Conservation (phyloP, 1,140 invertebrate genomes). For the Lamellibrachia luymesi region DNA sequence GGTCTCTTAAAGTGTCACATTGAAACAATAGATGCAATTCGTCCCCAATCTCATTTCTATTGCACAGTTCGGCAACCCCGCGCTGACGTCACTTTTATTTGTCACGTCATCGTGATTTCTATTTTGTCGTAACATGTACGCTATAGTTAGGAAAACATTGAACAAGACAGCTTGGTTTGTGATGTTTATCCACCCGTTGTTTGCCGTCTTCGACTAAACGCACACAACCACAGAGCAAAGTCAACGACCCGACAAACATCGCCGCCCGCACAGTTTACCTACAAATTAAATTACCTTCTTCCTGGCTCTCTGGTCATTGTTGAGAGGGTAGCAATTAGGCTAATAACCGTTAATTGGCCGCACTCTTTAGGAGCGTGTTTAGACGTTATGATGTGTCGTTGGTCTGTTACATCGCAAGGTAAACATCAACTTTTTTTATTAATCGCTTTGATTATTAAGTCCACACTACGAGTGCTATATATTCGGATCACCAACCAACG, state of each 20-base stretch:
- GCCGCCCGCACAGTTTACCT: neutral
- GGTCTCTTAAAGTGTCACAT: too few relatives aligned
- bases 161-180: neutral
- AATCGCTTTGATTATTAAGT: neutral
- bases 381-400: neutral
- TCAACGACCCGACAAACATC: neutral
- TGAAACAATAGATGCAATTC: too few relatives aligned
- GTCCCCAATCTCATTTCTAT: too few relatives aligned
- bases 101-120: neutral
- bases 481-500: too few relatives aligned
- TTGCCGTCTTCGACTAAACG: constrained; percentile 3
- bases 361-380: neutral
- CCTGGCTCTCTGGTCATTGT: neutral
- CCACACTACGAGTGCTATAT: neutral
- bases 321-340: neutral
- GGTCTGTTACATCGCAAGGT: neutral
- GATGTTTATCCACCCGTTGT: neutral
- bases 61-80: too few relatives aligned
- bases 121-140: neutral
- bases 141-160: neutral
- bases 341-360: neutral
- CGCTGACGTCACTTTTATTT: neutral
- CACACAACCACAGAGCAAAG: neutral
- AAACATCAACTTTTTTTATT: neutral
- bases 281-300: constrained; percentile 6